Percentiles rank a stretch among this genome's conserved stretches.
phyloP scores from a whole-genome alignment of 2,113 vertebrate species.

The Bolborhynchus lineola region DNA sequence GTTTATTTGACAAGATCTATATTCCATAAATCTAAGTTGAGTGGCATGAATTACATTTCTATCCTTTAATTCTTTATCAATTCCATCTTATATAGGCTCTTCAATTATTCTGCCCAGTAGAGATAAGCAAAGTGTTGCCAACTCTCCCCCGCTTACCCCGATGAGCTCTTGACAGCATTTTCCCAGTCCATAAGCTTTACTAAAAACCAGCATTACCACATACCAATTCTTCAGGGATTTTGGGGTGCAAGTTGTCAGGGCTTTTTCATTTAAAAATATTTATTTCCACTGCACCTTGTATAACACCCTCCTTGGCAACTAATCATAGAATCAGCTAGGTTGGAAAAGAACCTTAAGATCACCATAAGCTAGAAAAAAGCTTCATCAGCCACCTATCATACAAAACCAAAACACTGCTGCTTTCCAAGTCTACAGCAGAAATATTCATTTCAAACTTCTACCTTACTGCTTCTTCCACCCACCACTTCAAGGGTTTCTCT shows the following conservation, averaged over 20 bases:
- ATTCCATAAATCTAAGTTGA: slow-evolving; percentile 50
- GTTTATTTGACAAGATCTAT: slow-evolving; percentile 60
- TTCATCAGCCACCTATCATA: background rate
- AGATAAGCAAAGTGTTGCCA: slow-evolving; percentile 14
- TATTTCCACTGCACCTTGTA: background rate
- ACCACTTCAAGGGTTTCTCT: background rate
- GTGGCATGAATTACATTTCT: slow-evolving; percentile 22
- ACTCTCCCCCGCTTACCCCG: background rate
- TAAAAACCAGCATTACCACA: background rate
- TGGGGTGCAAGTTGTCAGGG: background rate
- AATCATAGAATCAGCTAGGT: background rate
- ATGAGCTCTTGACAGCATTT: background rate
- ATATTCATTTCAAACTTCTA: background rate
- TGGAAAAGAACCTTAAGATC: background rate
- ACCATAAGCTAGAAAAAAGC: background rate
- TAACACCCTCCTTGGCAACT: background rate
- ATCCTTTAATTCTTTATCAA: slow-evolving; percentile 35
- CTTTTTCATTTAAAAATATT: background rate
- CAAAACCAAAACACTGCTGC: background rate
- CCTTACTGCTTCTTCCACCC: background rate
- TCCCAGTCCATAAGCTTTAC: background rate
- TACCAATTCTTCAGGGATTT: background rate
- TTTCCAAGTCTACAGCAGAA: background rate
- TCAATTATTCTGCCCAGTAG: background rate
- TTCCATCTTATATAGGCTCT: background rate